Base-by-base conservation (phyloP, 1,140 invertebrate genomes). In the Gryon sp. region DNA sequence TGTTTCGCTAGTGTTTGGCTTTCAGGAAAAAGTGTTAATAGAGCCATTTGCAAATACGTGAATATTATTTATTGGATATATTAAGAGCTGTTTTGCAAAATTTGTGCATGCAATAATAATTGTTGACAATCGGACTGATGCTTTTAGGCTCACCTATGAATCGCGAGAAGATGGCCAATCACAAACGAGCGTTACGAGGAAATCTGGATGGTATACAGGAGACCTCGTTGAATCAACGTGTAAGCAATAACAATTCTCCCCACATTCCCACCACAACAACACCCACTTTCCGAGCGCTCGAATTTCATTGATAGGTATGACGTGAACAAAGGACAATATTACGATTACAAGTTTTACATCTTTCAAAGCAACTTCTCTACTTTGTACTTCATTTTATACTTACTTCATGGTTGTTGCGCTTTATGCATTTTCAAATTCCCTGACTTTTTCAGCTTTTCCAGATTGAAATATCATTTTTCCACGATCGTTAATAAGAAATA, bases 141-240 rank as follows among this genome's bases (percentile, higher is more conserved):
- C 62, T 87, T 89, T 75, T 83, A 94, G 93, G 93, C 85, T 93
- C 93, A 69, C 93, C 93, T 60, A 93, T 94, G 87, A 94, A 94
- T 90, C 93, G 91, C 86, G 92, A 92, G 89, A 93, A 93, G 89
- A 89, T 94, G 88, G 92, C 92, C 83, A 93, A 93, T 86, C 92
- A 93, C 81, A 87, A 88, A 80, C 88, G 84, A 88, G 83, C 88
- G 80, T 89, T 91, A 81, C 90, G 90, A 78, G 91, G 91, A 85
- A 91, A 90, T 84, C 89, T 91, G 89, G 89, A 90, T 79, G 90
- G 90, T 83, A 91, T 93, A 76, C 93, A 93, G 88, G 93, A 94
- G 89, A 94, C 93, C 38, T 92, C 93, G 57, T 90, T 94, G 84
- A 93, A 87, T 84, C 86, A 87, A 82, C 85, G 87, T 82, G 87